phyloP scores from a whole-genome alignment of 2,113 vertebrate species.

The Percina caprodes region DNA sequence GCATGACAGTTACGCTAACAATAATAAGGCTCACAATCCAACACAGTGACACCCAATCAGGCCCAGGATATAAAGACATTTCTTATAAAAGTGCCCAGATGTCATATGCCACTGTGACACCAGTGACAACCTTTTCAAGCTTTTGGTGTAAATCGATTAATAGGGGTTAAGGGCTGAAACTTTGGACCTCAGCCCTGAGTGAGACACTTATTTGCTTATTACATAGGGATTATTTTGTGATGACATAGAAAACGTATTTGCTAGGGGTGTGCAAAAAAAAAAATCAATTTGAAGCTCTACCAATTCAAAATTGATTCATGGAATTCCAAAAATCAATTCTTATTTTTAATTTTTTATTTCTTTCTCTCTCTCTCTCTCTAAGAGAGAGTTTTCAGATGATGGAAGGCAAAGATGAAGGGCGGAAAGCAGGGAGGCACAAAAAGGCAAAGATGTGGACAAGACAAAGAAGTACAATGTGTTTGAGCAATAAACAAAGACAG shows the following conservation, averaged over 20 bases:
- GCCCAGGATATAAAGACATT: constrained; percentile 39
- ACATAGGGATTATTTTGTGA: not conserved
- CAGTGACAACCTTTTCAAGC: constrained; percentile 11
- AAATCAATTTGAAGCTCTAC: too few species aligned
- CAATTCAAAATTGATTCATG: too few species aligned
- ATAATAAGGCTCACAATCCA: constrained; percentile 53
- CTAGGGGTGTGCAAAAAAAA: too few species aligned
- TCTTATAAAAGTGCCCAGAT: constrained; percentile 42
- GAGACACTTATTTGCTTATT: not conserved
- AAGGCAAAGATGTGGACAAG: constrained; percentile 7
- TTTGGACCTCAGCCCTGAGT: not conserved
- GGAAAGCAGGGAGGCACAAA: constrained; percentile 2
- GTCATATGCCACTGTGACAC: constrained; percentile 43
- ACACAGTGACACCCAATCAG: constrained; percentile 43
- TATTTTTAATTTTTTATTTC: too few species aligned
- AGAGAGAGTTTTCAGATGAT: not conserved
- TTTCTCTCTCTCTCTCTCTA: too few species aligned
- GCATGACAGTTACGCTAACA: constrained; percentile 56
- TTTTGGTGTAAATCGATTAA: constrained; percentile 31
- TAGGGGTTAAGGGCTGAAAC: constrained; percentile 6
- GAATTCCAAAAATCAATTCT: too few species aligned
- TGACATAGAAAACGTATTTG: not conserved
- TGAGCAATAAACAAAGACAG: constrained; percentile 33
- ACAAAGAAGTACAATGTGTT: not conserved
- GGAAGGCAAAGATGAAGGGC: constrained; percentile 1